Base-by-base conservation (phyloP, 2,797 vertebrate species). In the Sebastes hubbsi region DNA sequence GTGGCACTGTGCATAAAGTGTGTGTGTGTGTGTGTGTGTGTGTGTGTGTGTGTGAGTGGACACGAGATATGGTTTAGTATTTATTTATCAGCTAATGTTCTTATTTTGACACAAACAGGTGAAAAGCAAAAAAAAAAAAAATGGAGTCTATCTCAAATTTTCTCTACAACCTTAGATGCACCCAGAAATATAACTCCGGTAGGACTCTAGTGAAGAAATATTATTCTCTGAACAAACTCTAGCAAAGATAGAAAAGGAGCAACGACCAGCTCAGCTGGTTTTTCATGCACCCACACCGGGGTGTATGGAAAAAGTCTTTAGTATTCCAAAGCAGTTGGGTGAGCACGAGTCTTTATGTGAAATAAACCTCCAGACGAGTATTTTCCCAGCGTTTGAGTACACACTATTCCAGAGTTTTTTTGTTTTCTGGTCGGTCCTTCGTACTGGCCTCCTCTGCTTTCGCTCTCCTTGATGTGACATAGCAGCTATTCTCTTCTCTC, bases 211-310 rank as follows among this genome's bases (percentile, higher is more conserved):
- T 96, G 96, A 97, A 97, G 96, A 97, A 96, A 96, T 94, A 95
- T 90, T 93, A 94, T 93, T 94, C 93, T 95, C 90, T 95, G 96
- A 96, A 94, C 94, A 96, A 97, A 95, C 95, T 96, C 96, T 98
- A 98, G 97, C 96, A 98, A 98, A 99, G 96, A 96, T 97, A 98
- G 96, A 98, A 98, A 98, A 97, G 95, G 94, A 96, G 95, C 96
- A 95, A 83, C 88, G 94, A 90, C 94, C 97, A 98, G 97, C 97
- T 97, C 97, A 96, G 96, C 98, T 98, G 97, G 97, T 95, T 96
- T 87, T 92, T 89, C 93, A 93, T 93, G 95, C 95, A 94, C 96
- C 95, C 96, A 91, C 95, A 91, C 25, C 91, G 93, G 96, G 95
- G 94, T 91, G 94, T 87, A 93, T 92, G 96, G 95, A 96, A 96